Conservation (phyloP, 2,797 vertebrate species). For the Loriculus beryllinus region DNA sequence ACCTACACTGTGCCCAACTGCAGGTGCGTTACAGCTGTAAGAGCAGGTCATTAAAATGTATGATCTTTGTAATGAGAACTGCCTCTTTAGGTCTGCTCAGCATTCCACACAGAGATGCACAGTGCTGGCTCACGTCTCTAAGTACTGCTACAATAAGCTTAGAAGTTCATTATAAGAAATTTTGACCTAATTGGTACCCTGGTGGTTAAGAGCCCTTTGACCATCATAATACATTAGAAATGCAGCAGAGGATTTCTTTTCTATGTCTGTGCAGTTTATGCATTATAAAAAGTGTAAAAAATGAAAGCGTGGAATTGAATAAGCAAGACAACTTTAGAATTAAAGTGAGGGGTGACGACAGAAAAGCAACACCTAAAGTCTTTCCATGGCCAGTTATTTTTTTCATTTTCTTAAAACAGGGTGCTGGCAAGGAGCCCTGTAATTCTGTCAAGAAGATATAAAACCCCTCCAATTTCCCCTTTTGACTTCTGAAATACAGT, state of each 20-base stretch:
- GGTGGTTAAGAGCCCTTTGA: neutral
- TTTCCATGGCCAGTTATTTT: neutral
- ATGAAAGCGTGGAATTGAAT: neutral
- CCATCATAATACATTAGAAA: neutral
- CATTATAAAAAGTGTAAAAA: neutral
- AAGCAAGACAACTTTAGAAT: neutral
- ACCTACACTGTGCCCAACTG: neutral
- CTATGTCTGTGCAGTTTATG: neutral
- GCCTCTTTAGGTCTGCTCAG: neutral
- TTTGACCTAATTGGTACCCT: neutral
- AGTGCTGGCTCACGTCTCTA: accelerated
- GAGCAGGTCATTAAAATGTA: neutral
- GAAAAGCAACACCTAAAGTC: neutral
- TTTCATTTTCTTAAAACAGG: conserved; percentile 45
- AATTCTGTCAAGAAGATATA: conserved; percentile 65
- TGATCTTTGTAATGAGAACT: neutral
- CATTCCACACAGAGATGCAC: neutral
- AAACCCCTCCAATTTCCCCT: conserved; percentile 38
- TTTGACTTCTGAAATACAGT: conserved; percentile 80
- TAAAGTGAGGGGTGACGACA: neutral
- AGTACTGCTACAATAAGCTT: neutral
- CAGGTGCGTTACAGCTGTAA: neutral
- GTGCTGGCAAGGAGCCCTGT: conserved; percentile 15
- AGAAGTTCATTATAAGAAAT: neutral
- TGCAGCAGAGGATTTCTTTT: neutral